Evolutionary conservation across 2,113 vertebrate species (phyloP).

Genomic region (Onychostruthus taczanowskii): DNA sequence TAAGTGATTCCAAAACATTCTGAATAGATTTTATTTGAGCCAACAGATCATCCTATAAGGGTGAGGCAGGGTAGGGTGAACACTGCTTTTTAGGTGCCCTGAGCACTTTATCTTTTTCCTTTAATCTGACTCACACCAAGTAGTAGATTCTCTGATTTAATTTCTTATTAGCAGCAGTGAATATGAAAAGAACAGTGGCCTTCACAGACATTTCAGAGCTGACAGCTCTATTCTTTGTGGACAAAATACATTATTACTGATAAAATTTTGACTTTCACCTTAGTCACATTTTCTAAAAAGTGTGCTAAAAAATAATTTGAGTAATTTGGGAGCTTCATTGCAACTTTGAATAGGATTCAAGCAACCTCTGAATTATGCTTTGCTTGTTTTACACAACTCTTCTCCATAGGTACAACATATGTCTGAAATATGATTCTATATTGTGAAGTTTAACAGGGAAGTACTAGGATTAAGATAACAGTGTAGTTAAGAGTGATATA

Average conservation of each 20-base stretch:
- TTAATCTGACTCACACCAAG: background rate
- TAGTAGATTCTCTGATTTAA: background rate
- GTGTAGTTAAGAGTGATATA: background rate
- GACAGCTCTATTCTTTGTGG: background rate
- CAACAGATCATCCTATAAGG: background rate
- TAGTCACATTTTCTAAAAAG: background rate
- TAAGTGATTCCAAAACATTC: background rate
- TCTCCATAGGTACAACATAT: background rate
- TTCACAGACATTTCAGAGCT: background rate
- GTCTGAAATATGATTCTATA: background rate
- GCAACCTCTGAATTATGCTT: background rate
- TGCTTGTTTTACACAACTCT: background rate
- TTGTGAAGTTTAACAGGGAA: background rate
- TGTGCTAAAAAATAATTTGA: background rate
- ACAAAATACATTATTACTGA: background rate
- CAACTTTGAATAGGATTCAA: background rate
- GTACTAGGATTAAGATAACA: background rate
- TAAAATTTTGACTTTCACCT: background rate
- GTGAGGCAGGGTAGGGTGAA: background rate
- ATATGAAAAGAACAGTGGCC: background rate
- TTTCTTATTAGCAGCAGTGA: background rate
- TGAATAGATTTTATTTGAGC: background rate
- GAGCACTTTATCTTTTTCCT: background rate
- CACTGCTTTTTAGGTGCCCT: background rate
- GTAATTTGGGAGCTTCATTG: background rate